A percentile compares a stretch with the other conserved stretches of the same genome.
Conservation (phyloP, 2,888 invertebrate species). For the Eupithecia inturbata region DNA sequence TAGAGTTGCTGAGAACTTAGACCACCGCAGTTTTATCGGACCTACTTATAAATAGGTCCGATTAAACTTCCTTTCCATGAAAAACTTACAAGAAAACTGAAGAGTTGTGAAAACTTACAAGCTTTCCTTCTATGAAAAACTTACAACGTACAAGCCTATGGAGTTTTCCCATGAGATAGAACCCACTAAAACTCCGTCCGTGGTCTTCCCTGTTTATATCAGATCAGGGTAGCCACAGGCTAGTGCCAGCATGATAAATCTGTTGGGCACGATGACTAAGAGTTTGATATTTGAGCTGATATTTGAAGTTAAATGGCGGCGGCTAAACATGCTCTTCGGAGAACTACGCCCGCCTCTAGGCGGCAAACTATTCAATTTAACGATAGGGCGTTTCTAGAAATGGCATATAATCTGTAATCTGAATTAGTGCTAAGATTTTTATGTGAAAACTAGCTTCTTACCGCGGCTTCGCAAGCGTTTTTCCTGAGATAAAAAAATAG, state of each 20-base stretch:
- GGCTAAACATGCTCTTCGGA: conserved; percentile 41
- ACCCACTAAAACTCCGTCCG: background rate
- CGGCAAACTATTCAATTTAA: conserved; percentile 49
- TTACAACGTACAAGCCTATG: no score
- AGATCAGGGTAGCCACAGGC: background rate
- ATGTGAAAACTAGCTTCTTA: background rate
- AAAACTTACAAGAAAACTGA: no score
- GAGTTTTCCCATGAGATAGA: no score
- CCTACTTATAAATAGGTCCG: background rate
- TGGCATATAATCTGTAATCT: conserved; percentile 6
- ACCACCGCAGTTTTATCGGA: background rate
- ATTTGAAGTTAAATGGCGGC: conserved; percentile 66
- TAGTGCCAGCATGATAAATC: conserved; percentile 21
- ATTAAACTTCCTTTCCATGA: background rate
- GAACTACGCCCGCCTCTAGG: conserved; percentile 54
- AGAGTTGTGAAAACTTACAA: no score
- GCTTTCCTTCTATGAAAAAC: no score
- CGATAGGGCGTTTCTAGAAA: conserved; percentile 42
- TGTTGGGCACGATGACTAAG: conserved; percentile 63
- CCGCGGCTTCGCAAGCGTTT: background rate
- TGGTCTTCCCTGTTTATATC: background rate
- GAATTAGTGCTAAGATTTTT: background rate
- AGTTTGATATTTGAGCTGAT: conserved; percentile 69
- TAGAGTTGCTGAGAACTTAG: background rate
- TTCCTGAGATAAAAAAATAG: no score